These are phyloP conservation scores for Adineta ricciae DNA, from an alignment of 2,888 invertebrate species.

Conservation along the genomic window DNA sequence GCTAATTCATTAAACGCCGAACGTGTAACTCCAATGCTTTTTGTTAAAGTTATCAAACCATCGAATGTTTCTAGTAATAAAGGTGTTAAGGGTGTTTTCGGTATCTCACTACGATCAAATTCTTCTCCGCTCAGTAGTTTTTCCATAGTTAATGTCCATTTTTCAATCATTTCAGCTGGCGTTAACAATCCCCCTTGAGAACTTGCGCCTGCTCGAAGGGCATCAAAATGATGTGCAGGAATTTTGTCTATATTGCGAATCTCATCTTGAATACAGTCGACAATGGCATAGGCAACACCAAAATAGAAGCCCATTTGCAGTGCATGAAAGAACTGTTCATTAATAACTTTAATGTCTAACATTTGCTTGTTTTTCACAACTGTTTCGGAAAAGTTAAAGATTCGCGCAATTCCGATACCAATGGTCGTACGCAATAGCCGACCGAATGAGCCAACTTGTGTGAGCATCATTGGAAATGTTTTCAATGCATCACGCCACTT, in stretches of 20 bases:
- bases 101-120: background rate
- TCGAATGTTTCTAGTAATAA: constrained; percentile 6
- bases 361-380: background rate
- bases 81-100: constrained; percentile 2
- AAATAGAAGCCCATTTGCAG: constrained; percentile 13
- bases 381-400: background rate
- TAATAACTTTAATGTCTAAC: background rate
- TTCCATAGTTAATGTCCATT: constrained; percentile 10
- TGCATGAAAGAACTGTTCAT: background rate
- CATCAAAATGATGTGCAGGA: background rate
- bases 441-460: background rate
- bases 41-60: background rate
- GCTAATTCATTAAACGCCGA: background rate
- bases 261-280: constrained; percentile 4
- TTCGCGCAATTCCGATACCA: background rate
- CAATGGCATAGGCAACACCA: background rate
- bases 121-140: background rate
- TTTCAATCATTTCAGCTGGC: background rate
- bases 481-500: background rate
- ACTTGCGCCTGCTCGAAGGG: background rate
- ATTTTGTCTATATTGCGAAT: background rate
- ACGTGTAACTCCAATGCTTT: background rate
- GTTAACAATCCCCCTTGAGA: background rate
- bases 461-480: background rate
- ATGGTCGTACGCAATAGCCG: background rate